A percentile compares a stretch with the other conserved stretches of the same genome.
Conservation (phyloP, 1,140 invertebrate species). For the Tetramorium simillimum region DNA sequence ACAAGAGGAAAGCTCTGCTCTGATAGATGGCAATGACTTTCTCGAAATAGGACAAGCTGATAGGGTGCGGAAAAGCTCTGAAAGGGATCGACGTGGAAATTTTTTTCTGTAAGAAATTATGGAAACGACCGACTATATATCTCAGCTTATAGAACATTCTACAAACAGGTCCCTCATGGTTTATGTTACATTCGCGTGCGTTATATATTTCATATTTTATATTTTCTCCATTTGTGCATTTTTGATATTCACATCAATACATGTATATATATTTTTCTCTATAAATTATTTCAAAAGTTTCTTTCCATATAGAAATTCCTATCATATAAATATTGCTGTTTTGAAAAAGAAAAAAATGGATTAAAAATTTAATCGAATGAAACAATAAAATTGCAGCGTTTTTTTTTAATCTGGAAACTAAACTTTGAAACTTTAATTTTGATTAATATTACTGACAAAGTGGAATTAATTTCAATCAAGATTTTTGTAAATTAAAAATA, state of each 20-base stretch:
- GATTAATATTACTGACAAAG: neutral
- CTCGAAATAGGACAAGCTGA: constrained; percentile 41
- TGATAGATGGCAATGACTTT: constrained; percentile 63
- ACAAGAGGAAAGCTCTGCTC: constrained; percentile 53
- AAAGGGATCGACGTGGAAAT: constrained; percentile 8
- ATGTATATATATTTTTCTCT: neutral
- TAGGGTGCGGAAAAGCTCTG: constrained; percentile 24
- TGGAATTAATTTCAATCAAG: neutral
- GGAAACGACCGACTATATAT: neutral
- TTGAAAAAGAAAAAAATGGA: neutral
- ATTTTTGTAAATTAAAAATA: neutral
- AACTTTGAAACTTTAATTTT: neutral
- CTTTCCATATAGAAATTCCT: neutral
- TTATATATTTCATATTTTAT: neutral
- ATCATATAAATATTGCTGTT: neutral
- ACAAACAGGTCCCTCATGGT: neutral
- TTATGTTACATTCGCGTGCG: neutral
- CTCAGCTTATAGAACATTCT: neutral
- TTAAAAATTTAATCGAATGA: neutral
- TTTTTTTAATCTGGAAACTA: neutral
- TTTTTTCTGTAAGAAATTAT: constrained; percentile 14
- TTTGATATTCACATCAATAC: neutral
- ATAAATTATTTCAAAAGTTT: neutral
- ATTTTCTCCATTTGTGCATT: neutral
- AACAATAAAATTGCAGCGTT: neutral